phyloP scores from a whole-genome alignment of 1,140 invertebrate genomes.

The Agraylea sexmaculata region DNA sequence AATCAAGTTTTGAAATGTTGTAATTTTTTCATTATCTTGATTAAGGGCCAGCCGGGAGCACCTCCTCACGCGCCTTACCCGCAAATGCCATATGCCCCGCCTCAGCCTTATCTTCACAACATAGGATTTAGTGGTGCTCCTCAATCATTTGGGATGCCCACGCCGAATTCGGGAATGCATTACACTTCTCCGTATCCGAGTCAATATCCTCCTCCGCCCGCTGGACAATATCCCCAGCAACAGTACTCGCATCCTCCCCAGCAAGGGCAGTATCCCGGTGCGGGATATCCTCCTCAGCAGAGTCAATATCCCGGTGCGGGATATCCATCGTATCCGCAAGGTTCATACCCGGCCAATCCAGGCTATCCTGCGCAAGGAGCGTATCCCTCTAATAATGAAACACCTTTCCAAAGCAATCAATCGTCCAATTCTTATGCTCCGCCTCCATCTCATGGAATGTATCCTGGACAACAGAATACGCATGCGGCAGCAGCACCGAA shows the following conservation, averaged over 20 bases:
- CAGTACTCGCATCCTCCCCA: constrained; percentile 9
- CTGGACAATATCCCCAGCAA: constrained; percentile 18
- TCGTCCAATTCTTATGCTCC: constrained; percentile 18
- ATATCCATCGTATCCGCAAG: constrained; percentile 19
- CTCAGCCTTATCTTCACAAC: constrained; percentile 36
- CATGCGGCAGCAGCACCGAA: too few species aligned
- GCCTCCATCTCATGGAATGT: constrained; percentile 21
- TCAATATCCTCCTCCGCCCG: constrained; percentile 29
- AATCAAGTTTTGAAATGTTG: constrained; percentile 10
- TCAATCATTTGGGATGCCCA: constrained; percentile 38
- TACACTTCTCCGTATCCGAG: constrained; percentile 25
- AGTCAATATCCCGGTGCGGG: constrained; percentile 13
- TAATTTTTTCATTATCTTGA: constrained; percentile 24
- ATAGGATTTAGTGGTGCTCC: constrained; percentile 36
- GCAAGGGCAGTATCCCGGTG: constrained; percentile 7
- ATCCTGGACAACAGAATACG: constrained; percentile 17
- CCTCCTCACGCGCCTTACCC: constrained; percentile 18
- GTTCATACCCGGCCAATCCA: constrained; percentile 13
- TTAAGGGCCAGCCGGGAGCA: constrained; percentile 30
- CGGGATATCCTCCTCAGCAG: constrained; percentile 18
- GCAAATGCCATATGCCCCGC: constrained; percentile 27
- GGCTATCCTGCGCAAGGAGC: constrained; percentile 22
- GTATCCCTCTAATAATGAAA: constrained; percentile 12
- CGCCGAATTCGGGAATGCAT: constrained; percentile 33
- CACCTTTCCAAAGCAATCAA: constrained; percentile 7